Evolutionary conservation across 2,888 invertebrate genomes (phyloP).

Genomic region (Oxyteleia sp.): DNA sequence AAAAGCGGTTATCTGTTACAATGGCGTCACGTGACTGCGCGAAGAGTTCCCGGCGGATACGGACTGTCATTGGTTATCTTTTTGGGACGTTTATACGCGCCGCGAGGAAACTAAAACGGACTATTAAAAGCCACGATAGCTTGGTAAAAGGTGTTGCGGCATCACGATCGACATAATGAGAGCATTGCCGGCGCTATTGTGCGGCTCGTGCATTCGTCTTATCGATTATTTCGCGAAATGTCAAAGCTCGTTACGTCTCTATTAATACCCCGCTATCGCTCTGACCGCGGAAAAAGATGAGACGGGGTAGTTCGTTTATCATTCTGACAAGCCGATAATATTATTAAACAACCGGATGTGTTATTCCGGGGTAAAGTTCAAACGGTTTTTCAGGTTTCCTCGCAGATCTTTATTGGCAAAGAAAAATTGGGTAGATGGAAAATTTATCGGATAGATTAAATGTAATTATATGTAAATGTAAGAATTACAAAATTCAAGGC

Average conservation of each 20-base stretch:
- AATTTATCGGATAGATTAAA: constrained; percentile 12
- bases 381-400: neutral
- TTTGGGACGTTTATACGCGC: constrained; percentile 35
- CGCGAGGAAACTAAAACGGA: constrained; percentile 44
- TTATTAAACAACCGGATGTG: constrained; percentile 47
- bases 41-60: constrained; percentile 28
- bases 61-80: constrained; percentile 58
- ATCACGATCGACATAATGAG: constrained; percentile 74
- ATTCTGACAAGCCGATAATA: constrained; percentile 35
- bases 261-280: constrained; percentile 58
- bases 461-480: no score
- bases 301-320: constrained; percentile 40
- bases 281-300: constrained; percentile 38
- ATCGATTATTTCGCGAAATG: constrained; percentile 69
- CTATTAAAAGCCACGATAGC: constrained; percentile 62
- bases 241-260: constrained; percentile 60
- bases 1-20: constrained; percentile 21
- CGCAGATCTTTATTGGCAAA: constrained; percentile 1
- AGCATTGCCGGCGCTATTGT: constrained; percentile 63
- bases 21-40: constrained; percentile 10
- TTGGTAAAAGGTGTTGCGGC: constrained; percentile 57
- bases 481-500: no score
- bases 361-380: constrained; percentile 7
- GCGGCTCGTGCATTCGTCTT: constrained; percentile 53
- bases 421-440: no score